phyloP scores from a whole-genome alignment of 2,797 vertebrate genomes.

The Apogon hyalosoma region DNA sequence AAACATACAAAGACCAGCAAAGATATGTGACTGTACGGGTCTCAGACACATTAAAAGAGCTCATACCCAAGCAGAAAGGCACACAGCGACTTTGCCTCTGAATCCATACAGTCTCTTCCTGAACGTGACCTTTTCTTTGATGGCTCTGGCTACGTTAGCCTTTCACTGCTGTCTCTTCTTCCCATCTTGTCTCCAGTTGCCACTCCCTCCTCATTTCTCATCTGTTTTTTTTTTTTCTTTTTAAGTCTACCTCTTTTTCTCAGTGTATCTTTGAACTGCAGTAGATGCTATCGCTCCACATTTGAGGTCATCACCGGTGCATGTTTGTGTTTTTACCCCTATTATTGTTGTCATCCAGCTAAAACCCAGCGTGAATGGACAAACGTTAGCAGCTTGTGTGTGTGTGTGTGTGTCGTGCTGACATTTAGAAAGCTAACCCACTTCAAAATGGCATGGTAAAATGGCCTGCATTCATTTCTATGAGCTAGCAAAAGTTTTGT shows the following conservation, averaged over 20 bases:
- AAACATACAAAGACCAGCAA: constrained; percentile 10
- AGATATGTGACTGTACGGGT: constrained; percentile 6
- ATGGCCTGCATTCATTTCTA: constrained; percentile 17
- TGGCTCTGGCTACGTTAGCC: constrained; percentile 23
- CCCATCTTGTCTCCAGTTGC: constrained; percentile 17
- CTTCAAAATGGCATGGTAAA: constrained; percentile 35
- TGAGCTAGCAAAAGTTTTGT: constrained; percentile 28
- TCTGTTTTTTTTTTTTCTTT: constrained; percentile 7
- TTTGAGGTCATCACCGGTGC: constrained; percentile 64
- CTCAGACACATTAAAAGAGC: constrained; percentile 23
- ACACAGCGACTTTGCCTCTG: constrained; percentile 15
- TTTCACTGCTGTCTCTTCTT: constrained; percentile 25
- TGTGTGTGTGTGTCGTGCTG: constrained; percentile 20
- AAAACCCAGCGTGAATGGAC: constrained; percentile 42
- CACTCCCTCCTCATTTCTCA: constrained; percentile 17
- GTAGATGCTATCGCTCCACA: constrained; percentile 58
- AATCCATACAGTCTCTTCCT: constrained; percentile 39
- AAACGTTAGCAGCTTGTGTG: constrained; percentile 22
- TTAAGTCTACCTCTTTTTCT: constrained; percentile 32
- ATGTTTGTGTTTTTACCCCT: constrained; percentile 69
- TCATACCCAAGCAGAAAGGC: constrained; percentile 24
- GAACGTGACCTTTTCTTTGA: constrained; percentile 56
- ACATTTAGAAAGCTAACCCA: constrained; percentile 61
- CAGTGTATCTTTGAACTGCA: constrained; percentile 52
- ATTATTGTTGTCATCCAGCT: constrained; percentile 61